A percentile compares a stretch with the other conserved stretches of the same genome.
Evolutionary conservation across 2,113 vertebrate genomes (phyloP).

Genomic region (Ochotona curzoniae): DNA sequence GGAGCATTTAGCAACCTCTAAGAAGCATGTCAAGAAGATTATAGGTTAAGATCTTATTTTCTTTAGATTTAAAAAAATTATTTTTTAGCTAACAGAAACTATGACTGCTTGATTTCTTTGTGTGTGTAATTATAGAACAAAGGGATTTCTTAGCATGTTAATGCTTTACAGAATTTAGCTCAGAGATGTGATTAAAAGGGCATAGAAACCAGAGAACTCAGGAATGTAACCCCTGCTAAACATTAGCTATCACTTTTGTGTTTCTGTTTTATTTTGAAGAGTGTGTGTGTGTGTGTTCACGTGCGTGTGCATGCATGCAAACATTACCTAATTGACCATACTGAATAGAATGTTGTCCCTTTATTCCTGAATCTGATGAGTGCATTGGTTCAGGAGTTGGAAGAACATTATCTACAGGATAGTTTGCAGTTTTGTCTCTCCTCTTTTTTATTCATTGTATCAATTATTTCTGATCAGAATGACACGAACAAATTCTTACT

Average conservation of each 20-base stretch:
- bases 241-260: neutral
- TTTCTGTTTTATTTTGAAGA: neutral
- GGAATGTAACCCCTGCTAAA: neutral
- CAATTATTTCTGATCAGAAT: slow-evolving; percentile 41
- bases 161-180: slow-evolving; percentile 47
- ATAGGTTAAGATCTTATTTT: slow-evolving; percentile 14
- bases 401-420: neutral
- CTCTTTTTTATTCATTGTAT: neutral
- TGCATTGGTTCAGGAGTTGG: neutral
- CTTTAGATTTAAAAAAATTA: slow-evolving; percentile 57
- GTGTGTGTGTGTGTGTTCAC: neutral
- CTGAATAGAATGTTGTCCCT: slow-evolving; percentile 8
- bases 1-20: slow-evolving; percentile 34
- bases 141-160: slow-evolving; percentile 49
- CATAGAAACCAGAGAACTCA: neutral
- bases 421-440: neutral
- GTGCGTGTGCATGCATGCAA: neutral
- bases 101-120: slow-evolving; percentile 44
- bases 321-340: neutral
- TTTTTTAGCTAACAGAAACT: slow-evolving; percentile 23
- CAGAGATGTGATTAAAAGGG: slow-evolving; percentile 31
- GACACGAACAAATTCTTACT: neutral
- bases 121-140: neutral
- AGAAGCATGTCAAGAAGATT: slow-evolving; percentile 8
- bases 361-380: slow-evolving; percentile 30